phyloP scores from a whole-genome alignment of 1,140 invertebrate species.

The Diabrotica virgifera region DNA sequence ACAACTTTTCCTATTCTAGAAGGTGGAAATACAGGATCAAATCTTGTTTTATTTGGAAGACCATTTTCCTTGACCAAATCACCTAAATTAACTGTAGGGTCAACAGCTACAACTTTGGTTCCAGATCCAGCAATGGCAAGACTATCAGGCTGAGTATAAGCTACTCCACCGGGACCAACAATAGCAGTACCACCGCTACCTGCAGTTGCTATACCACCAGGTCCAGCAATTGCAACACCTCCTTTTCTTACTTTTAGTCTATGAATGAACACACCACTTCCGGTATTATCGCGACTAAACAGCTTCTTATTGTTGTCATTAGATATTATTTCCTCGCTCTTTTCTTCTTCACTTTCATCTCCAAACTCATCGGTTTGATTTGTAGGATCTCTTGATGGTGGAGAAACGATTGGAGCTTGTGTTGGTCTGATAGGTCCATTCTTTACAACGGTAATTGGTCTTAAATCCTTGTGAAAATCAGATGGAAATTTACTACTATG shows the following conservation, averaged over 20 bases:
- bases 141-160: slow-evolving; percentile 66
- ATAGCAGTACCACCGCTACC: slow-evolving; percentile 70
- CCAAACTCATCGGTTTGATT: slow-evolving; percentile 28
- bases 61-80: slow-evolving; percentile 38
- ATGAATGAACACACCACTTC: slow-evolving; percentile 61
- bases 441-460: slow-evolving; percentile 9
- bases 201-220: slow-evolving; percentile 69
- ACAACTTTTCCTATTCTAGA: slow-evolving; percentile 60
- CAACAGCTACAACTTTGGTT: slow-evolving; percentile 60
- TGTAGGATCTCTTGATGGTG: slow-evolving; percentile 27
- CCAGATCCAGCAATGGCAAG: slow-evolving; percentile 67
- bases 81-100: slow-evolving; percentile 55
- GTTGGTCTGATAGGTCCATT: background rate
- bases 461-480: slow-evolving; percentile 13
- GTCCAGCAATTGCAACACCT: slow-evolving; percentile 71
- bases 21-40: slow-evolving; percentile 40
- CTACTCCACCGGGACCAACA: slow-evolving; percentile 68
- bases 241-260: slow-evolving; percentile 63
- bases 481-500: slow-evolving; percentile 7
- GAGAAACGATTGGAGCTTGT: slow-evolving; percentile 10
- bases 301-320: slow-evolving; percentile 37
- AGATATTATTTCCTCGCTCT: slow-evolving; percentile 34
- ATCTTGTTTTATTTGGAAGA: slow-evolving; percentile 41
- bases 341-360: slow-evolving; percentile 25
- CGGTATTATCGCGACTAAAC: slow-evolving; percentile 43